Percentiles rank a stretch among this genome's conserved stretches.
phyloP scores from a whole-genome alignment of 2,888 invertebrate genomes.

The Leptinotarsa haldemani region DNA sequence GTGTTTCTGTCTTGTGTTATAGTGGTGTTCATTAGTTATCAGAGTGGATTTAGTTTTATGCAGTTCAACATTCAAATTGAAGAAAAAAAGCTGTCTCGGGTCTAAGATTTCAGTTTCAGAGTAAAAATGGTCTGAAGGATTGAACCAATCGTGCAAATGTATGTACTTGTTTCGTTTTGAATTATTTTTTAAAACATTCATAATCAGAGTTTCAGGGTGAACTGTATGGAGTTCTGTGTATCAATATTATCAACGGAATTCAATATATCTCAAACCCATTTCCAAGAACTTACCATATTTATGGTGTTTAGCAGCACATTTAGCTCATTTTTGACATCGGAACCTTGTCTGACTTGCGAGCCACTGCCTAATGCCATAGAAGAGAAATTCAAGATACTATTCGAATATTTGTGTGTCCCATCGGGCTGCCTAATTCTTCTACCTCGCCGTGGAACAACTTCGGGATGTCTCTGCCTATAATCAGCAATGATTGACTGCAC shows the following conservation, averaged over 20 bases:
- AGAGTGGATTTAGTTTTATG: too few species aligned
- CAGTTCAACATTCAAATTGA: too few species aligned
- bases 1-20: too few species aligned
- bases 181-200: too few species aligned
- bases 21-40: too few species aligned
- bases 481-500: conserved; percentile 86
- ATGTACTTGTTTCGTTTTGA: too few species aligned
- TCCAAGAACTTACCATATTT: conserved; percentile 58
- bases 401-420: conserved; percentile 44
- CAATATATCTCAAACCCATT: background rate
- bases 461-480: conserved; percentile 81
- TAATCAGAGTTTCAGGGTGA: background rate
- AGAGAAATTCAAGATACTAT: conserved; percentile 59
- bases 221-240: background rate
- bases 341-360: conserved; percentile 61
- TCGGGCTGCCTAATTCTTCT: conserved; percentile 70
- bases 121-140: too few species aligned
- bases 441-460: conserved; percentile 77
- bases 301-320: conserved; percentile 59
- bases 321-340: conserved; percentile 60
- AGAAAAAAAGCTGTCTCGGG: too few species aligned
- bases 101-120: too few species aligned
- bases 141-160: too few species aligned
- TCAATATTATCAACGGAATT: background rate
- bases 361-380: conserved; percentile 66